These are phyloP conservation scores for Toxostoma redivivum DNA, from an alignment of 2,113 vertebrate species.

Conservation along the genomic window DNA sequence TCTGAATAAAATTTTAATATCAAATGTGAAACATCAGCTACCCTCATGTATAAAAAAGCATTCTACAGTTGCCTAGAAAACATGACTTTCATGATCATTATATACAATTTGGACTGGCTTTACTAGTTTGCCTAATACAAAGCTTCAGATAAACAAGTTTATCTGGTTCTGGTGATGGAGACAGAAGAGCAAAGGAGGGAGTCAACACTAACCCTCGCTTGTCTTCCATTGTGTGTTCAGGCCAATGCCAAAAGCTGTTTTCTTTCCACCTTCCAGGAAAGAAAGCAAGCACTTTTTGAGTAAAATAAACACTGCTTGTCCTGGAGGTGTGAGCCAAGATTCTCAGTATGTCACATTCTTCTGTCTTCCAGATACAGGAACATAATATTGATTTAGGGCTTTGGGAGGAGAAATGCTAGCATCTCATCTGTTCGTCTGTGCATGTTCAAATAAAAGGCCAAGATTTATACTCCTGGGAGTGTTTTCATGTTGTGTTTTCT, in stretches of 20 bases:
- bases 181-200: background rate
- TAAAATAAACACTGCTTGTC: background rate
- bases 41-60: conserved; percentile 13
- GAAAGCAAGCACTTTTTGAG: background rate
- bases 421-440: background rate
- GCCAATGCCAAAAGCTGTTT: background rate
- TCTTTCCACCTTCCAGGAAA: conserved; percentile 30
- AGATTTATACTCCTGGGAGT: background rate
- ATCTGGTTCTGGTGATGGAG: conserved; percentile 54
- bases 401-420: background rate
- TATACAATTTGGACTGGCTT: conserved; percentile 36
- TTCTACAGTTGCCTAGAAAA: conserved; percentile 29
- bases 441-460: background rate
- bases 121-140: background rate
- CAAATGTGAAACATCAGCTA: conserved; percentile 44
- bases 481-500: background rate
- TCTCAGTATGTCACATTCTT: background rate
- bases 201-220: background rate
- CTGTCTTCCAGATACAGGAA: background rate
- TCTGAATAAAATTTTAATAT: conserved; percentile 44
- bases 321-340: background rate
- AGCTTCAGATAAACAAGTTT: conserved; percentile 53
- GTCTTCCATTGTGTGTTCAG: background rate
- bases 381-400: background rate
- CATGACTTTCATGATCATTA: conserved; percentile 22